Percentiles rank a stretch among this genome's conserved stretches.
Conservation (phyloP, 2,888 invertebrate species). For the Lycophotia porphyrea region DNA sequence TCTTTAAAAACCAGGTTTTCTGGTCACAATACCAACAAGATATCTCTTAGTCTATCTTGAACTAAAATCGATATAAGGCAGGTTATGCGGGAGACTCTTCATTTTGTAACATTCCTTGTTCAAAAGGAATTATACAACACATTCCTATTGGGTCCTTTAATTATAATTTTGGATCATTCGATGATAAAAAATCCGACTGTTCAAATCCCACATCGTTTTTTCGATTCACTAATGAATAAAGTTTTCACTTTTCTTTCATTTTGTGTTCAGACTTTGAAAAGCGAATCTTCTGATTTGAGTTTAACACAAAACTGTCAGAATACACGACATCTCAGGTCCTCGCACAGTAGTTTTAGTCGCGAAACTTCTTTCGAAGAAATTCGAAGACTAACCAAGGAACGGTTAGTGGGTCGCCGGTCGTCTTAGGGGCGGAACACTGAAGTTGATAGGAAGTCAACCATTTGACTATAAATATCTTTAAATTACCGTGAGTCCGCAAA, state of each 20-base stretch:
- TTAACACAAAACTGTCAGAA: neutral
- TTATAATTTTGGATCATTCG: neutral
- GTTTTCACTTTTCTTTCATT: neutral
- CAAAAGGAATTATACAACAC: neutral
- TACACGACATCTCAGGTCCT: neutral
- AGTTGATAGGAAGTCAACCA: neutral
- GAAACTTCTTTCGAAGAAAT: neutral
- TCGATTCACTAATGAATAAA: neutral
- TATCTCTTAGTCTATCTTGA: neutral
- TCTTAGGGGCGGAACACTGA: no score
- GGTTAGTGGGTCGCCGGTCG: no score
- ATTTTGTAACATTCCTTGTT: neutral
- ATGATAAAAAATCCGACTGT: neutral
- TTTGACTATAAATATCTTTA: neutral
- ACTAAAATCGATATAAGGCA: neutral
- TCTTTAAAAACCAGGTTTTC: neutral
- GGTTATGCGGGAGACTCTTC: neutral
- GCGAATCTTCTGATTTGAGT: neutral
- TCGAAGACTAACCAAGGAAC: neutral
- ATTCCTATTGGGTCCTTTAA: neutral
- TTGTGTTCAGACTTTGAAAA: neutral
- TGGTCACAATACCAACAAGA: neutral
- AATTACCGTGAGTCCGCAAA: slow-evolving; percentile 81
- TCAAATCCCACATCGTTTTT: neutral
- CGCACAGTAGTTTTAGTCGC: neutral